Conservation (phyloP, 2,113 vertebrate species). For the Brevimyrus niger region DNA sequence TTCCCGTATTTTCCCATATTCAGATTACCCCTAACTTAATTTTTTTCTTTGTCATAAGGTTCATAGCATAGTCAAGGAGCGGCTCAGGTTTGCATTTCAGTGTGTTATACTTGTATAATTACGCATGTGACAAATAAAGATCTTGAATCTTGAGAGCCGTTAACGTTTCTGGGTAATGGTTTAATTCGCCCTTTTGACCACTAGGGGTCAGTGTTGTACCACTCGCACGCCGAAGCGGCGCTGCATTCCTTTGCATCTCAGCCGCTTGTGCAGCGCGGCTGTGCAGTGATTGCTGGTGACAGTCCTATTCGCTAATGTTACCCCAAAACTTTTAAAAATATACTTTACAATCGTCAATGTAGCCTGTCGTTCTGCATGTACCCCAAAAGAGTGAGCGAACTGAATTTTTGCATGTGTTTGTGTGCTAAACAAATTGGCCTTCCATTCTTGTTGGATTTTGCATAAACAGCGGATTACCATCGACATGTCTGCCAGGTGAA, state of each 20-base stretch:
- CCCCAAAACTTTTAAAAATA: neutral
- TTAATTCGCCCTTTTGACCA: conserved; percentile 19
- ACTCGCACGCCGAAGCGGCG: neutral
- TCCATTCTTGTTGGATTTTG: neutral
- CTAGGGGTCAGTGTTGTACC: conserved; percentile 54
- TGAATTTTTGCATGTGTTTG: neutral
- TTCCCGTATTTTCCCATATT: too few species aligned
- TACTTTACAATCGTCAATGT: neutral
- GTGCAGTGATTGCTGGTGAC: neutral
- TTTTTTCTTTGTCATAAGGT: too few species aligned
- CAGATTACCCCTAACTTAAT: too few species aligned
- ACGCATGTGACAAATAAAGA: too few species aligned
- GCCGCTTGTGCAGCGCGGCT: neutral
- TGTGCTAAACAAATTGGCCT: neutral
- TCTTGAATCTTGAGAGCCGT: too few species aligned
- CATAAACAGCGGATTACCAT: neutral
- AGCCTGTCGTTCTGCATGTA: neutral
- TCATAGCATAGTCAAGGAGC: too few species aligned
- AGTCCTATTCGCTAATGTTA: neutral
- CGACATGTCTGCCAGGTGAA: neutral
- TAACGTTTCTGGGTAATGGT: neutral
- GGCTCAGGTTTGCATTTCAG: too few species aligned
- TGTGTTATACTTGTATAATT: too few species aligned
- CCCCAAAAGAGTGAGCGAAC: neutral
- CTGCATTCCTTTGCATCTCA: conserved; percentile 45